Conservation (phyloP, 2,888 invertebrate species). For the Diarsia mendica region DNA sequence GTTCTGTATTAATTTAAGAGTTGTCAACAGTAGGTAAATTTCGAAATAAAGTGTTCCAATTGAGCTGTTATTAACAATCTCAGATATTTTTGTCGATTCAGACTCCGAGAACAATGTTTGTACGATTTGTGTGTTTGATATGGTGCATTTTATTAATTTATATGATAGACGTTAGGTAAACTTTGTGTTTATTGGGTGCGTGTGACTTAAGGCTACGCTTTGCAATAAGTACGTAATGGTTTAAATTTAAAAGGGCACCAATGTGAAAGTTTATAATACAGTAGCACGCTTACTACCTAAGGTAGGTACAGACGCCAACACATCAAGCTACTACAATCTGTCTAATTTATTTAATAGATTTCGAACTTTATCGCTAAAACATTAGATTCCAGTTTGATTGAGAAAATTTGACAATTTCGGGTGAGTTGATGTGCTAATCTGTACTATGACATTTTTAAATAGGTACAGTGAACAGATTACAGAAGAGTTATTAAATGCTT, state of each 20-base stretch:
- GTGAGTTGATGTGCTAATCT: too few species aligned
- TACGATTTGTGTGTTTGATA: neutral
- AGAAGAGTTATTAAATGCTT: neutral
- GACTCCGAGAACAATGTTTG: neutral
- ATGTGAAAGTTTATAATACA: neutral
- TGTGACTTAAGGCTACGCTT: neutral
- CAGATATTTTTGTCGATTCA: slow-evolving; percentile 11
- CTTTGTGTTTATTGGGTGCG: too few species aligned
- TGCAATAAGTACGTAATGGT: neutral
- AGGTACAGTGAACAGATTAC: neutral
- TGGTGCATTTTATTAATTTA: neutral
- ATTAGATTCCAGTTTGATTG: too few species aligned
- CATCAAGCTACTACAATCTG: too few species aligned
- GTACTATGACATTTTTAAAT: neutral
- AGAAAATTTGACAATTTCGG: too few species aligned
- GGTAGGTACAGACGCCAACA: neutral
- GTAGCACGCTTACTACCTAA: neutral
- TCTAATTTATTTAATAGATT: too few species aligned
- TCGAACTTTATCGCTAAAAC: too few species aligned
- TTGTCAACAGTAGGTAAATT: slow-evolving; percentile 5
- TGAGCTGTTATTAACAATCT: slow-evolving; percentile 21
- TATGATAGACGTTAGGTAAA: neutral
- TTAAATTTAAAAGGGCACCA: neutral
- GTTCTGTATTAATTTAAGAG: slow-evolving; percentile 77
- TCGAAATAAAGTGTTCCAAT: slow-evolving; percentile 2